A percentile compares a stretch with the other conserved stretches of the same genome.
These are phyloP conservation scores for Reticulitermes speratus DNA, from an alignment of 1,140 invertebrate genomes.

Conservation along the genomic window DNA sequence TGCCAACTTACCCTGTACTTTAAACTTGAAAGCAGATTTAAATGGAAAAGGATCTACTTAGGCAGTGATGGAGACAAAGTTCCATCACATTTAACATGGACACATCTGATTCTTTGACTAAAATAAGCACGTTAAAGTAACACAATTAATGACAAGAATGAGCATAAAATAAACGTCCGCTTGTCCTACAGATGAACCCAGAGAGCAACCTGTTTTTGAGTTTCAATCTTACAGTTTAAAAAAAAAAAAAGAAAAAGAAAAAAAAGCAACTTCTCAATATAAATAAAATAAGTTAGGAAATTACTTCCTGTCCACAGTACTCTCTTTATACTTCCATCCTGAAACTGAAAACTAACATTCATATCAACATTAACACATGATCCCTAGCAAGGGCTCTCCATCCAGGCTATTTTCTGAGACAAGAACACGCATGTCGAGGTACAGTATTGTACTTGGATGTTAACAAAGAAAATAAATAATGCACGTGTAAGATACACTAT, in stretches of 20 bases:
- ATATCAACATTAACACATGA: not conserved
- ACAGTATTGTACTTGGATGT: constrained; percentile 6
- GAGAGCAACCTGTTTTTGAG: not conserved
- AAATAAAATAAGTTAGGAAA: constrained; percentile 20
- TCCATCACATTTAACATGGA: not conserved
- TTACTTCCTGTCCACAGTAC: not conserved
- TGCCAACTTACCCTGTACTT: constrained; percentile 8
- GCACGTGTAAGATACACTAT: not conserved
- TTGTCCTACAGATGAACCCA: not conserved
- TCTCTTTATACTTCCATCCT: not conserved
- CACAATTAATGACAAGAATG: not conserved
- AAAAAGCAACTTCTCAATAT: not conserved
- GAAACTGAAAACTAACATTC: constrained; percentile 9
- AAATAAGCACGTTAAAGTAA: not conserved
- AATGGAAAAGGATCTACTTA: not conserved
- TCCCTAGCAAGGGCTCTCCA: not conserved
- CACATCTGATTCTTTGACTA: not conserved
- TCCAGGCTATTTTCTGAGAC: not conserved
- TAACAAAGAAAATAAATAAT: constrained; percentile 9
- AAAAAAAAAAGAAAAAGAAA: no score
- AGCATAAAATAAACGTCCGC: not conserved
- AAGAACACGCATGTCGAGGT: constrained; percentile 9
- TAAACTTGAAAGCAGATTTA: not conserved
- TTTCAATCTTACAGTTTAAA: not conserved
- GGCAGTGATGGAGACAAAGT: not conserved